These are phyloP conservation scores for Astreopora myriophthalma DNA, from an alignment of 64 coral and sea anemone species.

Conservation along the genomic window DNA sequence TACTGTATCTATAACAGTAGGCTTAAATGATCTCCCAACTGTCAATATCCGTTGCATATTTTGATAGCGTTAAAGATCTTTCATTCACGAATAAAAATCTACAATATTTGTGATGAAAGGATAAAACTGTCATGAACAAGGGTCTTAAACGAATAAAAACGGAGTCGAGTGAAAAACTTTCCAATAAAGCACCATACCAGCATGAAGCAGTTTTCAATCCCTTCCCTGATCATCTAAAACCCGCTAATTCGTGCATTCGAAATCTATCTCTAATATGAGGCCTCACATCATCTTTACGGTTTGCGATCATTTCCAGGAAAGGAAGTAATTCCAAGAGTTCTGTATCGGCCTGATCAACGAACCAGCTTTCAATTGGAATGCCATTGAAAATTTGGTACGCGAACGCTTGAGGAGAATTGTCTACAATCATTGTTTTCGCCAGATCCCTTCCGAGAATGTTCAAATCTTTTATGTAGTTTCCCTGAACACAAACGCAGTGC, in stretches of 20 bases:
- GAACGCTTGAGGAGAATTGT: constrained; percentile 99
- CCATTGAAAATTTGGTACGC: constrained; percentile 99
- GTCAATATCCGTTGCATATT: not conserved
- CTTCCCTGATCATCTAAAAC: not conserved
- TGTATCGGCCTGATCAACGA: constrained; percentile 91
- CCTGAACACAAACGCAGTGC: constrained; percentile 98
- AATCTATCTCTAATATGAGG: constrained; percentile 96
- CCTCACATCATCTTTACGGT: constrained; percentile 88
- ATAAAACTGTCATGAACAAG: not conserved
- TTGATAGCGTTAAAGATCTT: constrained; percentile 6
- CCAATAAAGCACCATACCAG: not conserved
- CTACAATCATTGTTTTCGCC: constrained; percentile 97
- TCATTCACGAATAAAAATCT: constrained; percentile 17
- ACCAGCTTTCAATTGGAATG: constrained; percentile 99
- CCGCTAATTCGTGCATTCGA: constrained; percentile 88
- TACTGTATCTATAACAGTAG: not conserved
- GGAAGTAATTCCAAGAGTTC: constrained; percentile 93
- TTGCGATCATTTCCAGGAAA: constrained; percentile 87
- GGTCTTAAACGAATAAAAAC: not conserved
- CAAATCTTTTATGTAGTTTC: constrained; percentile 99
- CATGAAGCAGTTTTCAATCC: not conserved
- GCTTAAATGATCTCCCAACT: not conserved
- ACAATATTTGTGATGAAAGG: not conserved
- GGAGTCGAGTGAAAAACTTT: not conserved
- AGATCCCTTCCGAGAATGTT: constrained; percentile 96